Conservation (phyloP, 2,888 invertebrate genomes). For the Agrilus biguttatus region DNA sequence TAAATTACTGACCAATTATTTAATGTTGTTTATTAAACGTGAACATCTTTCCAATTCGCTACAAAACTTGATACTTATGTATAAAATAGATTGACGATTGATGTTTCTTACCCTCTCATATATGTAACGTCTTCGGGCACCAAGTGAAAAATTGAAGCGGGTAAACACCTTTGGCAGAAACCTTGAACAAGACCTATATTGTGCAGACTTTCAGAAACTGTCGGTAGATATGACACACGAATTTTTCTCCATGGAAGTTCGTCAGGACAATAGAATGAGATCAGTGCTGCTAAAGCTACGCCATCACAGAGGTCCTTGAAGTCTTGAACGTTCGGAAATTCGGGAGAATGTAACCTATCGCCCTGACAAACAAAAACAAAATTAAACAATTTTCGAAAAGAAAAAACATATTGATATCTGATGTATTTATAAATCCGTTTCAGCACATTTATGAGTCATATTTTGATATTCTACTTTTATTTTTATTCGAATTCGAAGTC, state of each 20-base stretch:
- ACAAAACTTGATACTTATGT: too few species aligned
- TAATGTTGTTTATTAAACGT: too few species aligned
- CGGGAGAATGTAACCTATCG: conserved; percentile 35
- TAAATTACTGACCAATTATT: too few species aligned
- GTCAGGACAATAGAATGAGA: conserved; percentile 83
- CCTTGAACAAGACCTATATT: conserved; percentile 78
- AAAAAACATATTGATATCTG: too few species aligned
- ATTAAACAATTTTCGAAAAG: not conserved
- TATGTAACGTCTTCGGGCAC: conserved; percentile 92
- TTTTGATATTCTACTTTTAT: not conserved
- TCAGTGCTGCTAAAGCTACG: conserved; percentile 70
- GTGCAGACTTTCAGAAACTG: conserved; percentile 79
- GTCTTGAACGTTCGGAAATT: conserved; percentile 60
- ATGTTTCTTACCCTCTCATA: conserved; percentile 63
- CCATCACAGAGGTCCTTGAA: conserved; percentile 86
- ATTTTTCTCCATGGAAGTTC: conserved; percentile 59
- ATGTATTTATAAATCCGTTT: too few species aligned
- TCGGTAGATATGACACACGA: conserved; percentile 47
- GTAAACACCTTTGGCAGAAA: conserved; percentile 74
- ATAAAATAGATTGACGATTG: too few species aligned
- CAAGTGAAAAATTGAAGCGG: conserved; percentile 84
- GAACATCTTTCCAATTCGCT: too few species aligned
- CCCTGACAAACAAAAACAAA: conserved; percentile 32
- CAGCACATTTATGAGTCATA: too few species aligned
- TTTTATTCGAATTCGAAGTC: not conserved